Conservation (phyloP, 2,113 vertebrate species). For the Mus spicilegus region DNA sequence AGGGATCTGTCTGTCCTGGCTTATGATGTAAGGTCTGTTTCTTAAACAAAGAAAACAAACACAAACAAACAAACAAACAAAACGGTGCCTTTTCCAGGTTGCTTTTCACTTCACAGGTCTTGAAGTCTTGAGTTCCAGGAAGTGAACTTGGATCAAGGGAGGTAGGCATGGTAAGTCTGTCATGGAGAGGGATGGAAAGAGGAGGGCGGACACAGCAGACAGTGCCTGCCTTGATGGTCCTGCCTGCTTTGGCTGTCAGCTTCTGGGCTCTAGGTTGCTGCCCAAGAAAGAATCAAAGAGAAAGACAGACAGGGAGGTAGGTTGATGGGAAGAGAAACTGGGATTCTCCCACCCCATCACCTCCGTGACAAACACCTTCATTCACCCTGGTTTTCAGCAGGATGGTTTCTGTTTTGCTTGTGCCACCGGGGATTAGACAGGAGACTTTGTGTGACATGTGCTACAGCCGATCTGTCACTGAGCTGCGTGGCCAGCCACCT, state of each 20-base stretch:
- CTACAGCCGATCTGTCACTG: neutral
- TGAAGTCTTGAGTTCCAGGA: neutral
- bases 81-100: neutral
- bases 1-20: neutral
- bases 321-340: neutral
- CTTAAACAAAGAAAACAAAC: neutral
- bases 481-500: neutral
- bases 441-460: neutral
- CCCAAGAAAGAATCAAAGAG: too few relatives aligned
- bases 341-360: accelerated
- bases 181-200: neutral
- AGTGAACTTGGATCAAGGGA: neutral
- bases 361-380: neutral
- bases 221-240: neutral
- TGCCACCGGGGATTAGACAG: neutral
- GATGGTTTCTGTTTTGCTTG: neutral
- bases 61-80: neutral
- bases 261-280: neutral
- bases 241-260: neutral
- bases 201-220: neutral
- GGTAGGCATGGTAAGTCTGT: neutral
- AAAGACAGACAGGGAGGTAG: neutral
- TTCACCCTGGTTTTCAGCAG: neutral
- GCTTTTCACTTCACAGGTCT: neutral
- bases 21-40: neutral